Conservation (phyloP, 1,140 invertebrate genomes). For the Periplaneta americana region DNA sequence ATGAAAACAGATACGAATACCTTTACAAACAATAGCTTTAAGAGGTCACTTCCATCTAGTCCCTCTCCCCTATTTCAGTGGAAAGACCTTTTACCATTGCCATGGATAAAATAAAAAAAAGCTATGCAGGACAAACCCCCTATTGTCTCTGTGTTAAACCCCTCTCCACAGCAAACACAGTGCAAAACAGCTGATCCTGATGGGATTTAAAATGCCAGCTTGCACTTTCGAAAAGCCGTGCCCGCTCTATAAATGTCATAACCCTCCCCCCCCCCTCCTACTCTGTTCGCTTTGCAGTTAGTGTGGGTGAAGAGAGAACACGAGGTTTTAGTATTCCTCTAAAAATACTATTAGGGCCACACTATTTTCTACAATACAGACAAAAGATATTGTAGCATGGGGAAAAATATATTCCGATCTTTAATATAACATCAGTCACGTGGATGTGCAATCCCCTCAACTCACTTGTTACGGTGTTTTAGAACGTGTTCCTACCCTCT, state of each 20-base stretch:
- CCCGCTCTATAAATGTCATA: not conserved
- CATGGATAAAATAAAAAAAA: not conserved
- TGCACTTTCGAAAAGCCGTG: not conserved
- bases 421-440: not conserved
- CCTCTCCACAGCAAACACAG: not conserved
- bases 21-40: not conserved
- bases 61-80: not conserved
- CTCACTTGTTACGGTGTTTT: not conserved
- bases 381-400: too few relatives aligned
- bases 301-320: not conserved
- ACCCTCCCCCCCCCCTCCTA: not conserved
- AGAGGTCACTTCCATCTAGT: not conserved
- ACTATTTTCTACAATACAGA: not conserved
- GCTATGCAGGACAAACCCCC: not conserved
- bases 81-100: not conserved
- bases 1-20: not conserved
- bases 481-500: not conserved
- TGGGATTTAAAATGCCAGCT: not conserved
- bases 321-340: not conserved
- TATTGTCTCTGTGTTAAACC: not conserved
- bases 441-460: not conserved
- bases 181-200: not conserved
- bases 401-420: not conserved
- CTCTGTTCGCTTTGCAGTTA: not conserved
- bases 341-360: not conserved